Conservation (phyloP, 2,797 vertebrate species). For the Melanitta fusca region DNA sequence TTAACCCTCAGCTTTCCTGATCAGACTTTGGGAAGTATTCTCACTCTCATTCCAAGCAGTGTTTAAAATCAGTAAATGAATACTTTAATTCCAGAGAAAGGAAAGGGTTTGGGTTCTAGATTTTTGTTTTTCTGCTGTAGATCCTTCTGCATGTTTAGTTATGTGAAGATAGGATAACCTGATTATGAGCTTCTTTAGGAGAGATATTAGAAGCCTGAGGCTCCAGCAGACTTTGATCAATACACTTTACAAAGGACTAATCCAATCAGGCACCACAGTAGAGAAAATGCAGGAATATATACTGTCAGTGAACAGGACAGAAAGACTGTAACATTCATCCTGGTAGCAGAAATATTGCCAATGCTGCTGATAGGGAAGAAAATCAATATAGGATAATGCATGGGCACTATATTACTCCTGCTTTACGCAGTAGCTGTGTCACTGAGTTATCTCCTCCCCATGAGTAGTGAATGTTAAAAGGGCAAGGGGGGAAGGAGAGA, state of each 20-base stretch:
- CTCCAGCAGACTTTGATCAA: neutral
- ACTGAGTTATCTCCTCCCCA: neutral
- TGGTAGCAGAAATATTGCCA: neutral
- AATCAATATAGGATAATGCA: neutral
- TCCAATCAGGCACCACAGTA: neutral
- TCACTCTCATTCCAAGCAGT: neutral
- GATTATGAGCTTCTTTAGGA: neutral
- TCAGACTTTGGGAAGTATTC: neutral
- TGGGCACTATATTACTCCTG: neutral
- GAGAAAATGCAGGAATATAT: neutral
- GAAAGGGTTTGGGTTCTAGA: neutral
- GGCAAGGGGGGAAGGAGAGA: neutral
- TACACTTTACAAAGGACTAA: neutral
- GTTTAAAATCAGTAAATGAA: neutral
- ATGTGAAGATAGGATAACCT: neutral
- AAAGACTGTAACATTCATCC: neutral
- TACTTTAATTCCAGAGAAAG: neutral
- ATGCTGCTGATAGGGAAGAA: neutral
- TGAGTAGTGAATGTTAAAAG: neutral
- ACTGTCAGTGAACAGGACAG: neutral
- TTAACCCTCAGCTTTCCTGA: slow-evolving; percentile 15
- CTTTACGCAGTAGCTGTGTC: neutral
- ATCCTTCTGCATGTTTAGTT: neutral
- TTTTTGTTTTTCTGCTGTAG: neutral
- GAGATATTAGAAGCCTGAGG: neutral